Conservation (phyloP, 2,113 vertebrate genomes). For the Cyphomyrus plagiostoma region DNA sequence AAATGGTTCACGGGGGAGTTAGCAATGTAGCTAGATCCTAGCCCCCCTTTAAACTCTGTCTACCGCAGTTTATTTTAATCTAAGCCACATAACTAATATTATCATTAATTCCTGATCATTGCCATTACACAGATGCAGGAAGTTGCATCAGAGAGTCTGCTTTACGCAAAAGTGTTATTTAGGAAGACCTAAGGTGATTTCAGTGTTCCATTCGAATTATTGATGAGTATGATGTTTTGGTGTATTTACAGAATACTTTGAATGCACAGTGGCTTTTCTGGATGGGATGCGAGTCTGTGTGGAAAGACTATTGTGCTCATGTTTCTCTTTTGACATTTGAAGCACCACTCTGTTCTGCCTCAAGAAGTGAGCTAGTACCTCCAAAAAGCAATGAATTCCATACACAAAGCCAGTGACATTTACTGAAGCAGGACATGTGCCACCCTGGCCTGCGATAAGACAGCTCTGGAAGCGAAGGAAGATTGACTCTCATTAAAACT, state of each 20-base stretch:
- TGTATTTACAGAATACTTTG: not conserved
- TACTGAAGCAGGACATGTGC: slow-evolving; percentile 34
- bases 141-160: slow-evolving; percentile 57
- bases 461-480: not conserved
- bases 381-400: slow-evolving; percentile 40
- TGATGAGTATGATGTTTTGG: slow-evolving; percentile 16
- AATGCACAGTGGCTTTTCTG: not conserved
- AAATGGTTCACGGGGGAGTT: too few species aligned
- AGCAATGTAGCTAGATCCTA: too few species aligned
- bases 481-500: not conserved
- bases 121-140: slow-evolving; percentile 46
- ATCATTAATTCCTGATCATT: slow-evolving; percentile 55
- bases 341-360: slow-evolving; percentile 35
- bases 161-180: slow-evolving; percentile 61
- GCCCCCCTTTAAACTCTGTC: not conserved
- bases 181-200: slow-evolving; percentile 57
- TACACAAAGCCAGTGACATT: slow-evolving; percentile 56
- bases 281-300: slow-evolving; percentile 2
- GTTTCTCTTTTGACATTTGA: slow-evolving; percentile 40
- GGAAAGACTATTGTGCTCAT: slow-evolving; percentile 32
- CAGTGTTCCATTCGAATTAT: slow-evolving; percentile 24
- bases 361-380: slow-evolving; percentile 28
- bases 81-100: slow-evolving; percentile 46
- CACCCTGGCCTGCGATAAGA: slow-evolving; percentile 37
- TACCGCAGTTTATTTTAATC: not conserved